Base-by-base conservation (phyloP, 2,888 invertebrate species). In the Beris chalybata region DNA sequence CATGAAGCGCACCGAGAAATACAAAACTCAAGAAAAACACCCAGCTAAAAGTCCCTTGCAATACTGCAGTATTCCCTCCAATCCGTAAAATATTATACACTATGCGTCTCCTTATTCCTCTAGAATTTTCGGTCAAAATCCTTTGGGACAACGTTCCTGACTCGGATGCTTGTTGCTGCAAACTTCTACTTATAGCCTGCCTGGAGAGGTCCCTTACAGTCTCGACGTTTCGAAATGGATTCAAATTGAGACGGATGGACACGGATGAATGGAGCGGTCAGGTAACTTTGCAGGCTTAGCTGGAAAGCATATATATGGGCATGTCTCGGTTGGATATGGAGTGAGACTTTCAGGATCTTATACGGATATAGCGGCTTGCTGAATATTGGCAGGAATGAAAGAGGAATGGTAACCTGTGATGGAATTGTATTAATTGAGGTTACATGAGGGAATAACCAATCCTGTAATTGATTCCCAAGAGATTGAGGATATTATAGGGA, bases 121-220 rank as follows among this genome's bases (percentile, higher is more conserved):
- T 38, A 38, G n/a, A 58, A 58, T 53, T 58, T 67, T 67, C 58
- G 29, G 43, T 15, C 22, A 38, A 58, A 67, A 54, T 67, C 64
- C 64, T 58, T 54, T 29, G 45, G 48, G 67, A 67, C 47, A 38
- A 38, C 15, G 56, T 56, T 13, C 13, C 15, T 38, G 43, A 15
- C 9, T 38, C 43, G 11, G 52, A 31, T 50, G 58, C 50, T 52
- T 66, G 58, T 48, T 53, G 65, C 53, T 58, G 53, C 52, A 53
- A 47, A 58, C 52, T 53, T 53, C 57, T 52, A 58, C 54, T 58
- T 58, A 66, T 44, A 38, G 1, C 65, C 59, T 48, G 45, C 31
- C 22, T 44, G 52, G 31, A 48, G 38, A 43, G 12, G 55, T 31
- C 45, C 15, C 45, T 13, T 47, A 13, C 15, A 47, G 5, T 47